Percentiles rank a stretch among this genome's conserved stretches.
These are phyloP conservation scores for Anticlea derivata DNA, from an alignment of 2,888 invertebrate species.

Conservation along the genomic window DNA sequence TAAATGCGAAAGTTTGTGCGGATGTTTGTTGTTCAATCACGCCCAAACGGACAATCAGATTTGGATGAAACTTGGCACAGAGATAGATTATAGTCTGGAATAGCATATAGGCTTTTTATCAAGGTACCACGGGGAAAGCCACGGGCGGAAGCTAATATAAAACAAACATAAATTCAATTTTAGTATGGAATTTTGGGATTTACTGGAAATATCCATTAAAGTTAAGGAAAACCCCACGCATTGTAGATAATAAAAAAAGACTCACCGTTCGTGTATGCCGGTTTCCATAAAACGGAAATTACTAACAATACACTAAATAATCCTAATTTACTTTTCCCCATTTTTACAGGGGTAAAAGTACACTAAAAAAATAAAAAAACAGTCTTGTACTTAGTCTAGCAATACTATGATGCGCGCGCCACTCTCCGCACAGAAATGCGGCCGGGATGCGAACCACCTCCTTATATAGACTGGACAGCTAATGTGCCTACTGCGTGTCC, in stretches of 20 bases:
- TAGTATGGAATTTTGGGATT: too few species aligned
- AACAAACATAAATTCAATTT: too few species aligned
- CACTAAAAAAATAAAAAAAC: constrained; percentile 58
- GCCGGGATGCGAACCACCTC: constrained; percentile 27
- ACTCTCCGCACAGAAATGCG: constrained; percentile 69
- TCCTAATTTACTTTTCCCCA: constrained; percentile 73
- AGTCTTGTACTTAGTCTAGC: constrained; percentile 65
- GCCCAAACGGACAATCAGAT: too few species aligned
- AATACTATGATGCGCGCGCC: constrained; percentile 66
- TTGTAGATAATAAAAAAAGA: constrained; percentile 28
- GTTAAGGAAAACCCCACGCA: constrained; percentile 1
- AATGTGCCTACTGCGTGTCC: neutral
- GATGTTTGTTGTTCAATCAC: too few species aligned
- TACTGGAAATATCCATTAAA: too few species aligned
- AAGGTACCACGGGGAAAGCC: too few species aligned
- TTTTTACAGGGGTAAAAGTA: constrained; percentile 64
- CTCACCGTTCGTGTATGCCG: constrained; percentile 65
- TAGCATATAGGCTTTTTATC: too few species aligned
- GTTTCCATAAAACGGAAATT: constrained; percentile 76
- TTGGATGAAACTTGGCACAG: too few species aligned
- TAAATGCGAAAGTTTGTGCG: too few species aligned
- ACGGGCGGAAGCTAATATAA: too few species aligned
- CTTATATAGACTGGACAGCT: constrained; percentile 59
- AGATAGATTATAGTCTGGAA: too few species aligned
- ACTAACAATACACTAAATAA: constrained; percentile 69